Evolutionary conservation across 2,888 invertebrate species (phyloP), one percentile per base, ranked within the genome.

Genomic region (Drosophila tripunctata): DNA sequence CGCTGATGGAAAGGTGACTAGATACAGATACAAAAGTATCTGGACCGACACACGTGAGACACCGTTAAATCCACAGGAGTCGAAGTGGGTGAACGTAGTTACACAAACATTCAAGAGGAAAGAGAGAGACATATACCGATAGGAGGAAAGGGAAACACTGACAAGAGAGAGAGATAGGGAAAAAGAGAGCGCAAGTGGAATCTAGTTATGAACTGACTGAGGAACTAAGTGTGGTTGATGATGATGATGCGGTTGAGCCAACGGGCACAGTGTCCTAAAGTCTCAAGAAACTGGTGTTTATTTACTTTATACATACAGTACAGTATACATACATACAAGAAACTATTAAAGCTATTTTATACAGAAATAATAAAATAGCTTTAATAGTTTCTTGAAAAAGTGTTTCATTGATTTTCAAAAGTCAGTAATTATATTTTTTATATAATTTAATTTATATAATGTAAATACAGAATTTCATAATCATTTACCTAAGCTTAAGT

Each of bases 1-100:
- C 48, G 70, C 35, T 68, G 81, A 69, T 77, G 72, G 64, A 71
- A 71, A 65, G 75, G 60, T 74, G 78, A 62, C 78, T 71, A 58
- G 54, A 35, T 10, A 40, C 44, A 54, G 38, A 47, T 44, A 48
- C 15, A 50, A 48, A 30, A 4, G 43, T 66, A 60, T 38, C 47
- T 56, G 52, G 21, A 47, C 30, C 38, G 36, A 51, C 10, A 38
- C 47, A 40, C 54, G 60, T 56, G 69, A 63, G 58, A 60, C 33
- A 65, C 58, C 64, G 78, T 75, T 67, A 66, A 62, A 55, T 44
- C 35, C 51, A 48, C 75, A 83, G 75, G 65, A 64, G 67, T 12
- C 38, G 63, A 58, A 36, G 36, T 71, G 56, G 45, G 24, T n/a
- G 56, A 57, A 6, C 41, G 45, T n/a, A 10, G 31, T 17, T 35